Evolutionary conservation across 2,888 invertebrate species (phyloP).

Genomic region (Stomorhina lunata): DNA sequence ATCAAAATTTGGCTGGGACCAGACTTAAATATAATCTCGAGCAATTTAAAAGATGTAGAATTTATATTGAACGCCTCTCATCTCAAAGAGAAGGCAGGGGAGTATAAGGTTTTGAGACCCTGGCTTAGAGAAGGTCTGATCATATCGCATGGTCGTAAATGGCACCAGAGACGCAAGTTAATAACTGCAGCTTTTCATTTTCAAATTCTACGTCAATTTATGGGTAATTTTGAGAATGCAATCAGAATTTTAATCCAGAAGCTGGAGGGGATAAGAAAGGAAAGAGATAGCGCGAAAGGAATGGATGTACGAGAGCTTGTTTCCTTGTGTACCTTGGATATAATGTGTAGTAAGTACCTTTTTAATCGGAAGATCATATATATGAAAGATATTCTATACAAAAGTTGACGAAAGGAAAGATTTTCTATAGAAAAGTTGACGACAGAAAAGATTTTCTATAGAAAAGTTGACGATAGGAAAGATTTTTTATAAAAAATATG

Average conservation of each 20-base stretch:
- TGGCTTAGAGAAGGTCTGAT: conserved; percentile 73
- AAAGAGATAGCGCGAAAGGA: conserved; percentile 81
- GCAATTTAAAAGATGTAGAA: conserved; percentile 68
- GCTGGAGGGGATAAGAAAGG: too few relatives aligned
- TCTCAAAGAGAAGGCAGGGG: conserved; percentile 67
- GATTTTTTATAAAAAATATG: too few relatives aligned
- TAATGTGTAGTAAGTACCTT: conserved; percentile 79
- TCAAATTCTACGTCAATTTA: conserved; percentile 86
- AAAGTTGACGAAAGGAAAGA: too few relatives aligned
- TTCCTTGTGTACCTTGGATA: conserved; percentile 74
- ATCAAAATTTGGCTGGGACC: conserved; percentile 67
- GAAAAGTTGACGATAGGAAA: too few relatives aligned
- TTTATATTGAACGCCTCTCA: conserved; percentile 62
- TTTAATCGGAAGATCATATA: too few relatives aligned
- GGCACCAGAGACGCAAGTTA: conserved; percentile 85
- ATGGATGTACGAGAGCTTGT: conserved; percentile 81
- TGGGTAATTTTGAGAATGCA: conserved; percentile 81
- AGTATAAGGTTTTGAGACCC: conserved; percentile 68
- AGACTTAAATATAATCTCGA: conserved; percentile 68
- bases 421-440: too few relatives aligned
- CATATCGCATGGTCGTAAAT: conserved; percentile 79
- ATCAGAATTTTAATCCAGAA: conserved; percentile 78
- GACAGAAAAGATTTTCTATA: too few relatives aligned
- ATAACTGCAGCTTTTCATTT: conserved; percentile 90
- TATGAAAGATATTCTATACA: too few relatives aligned